phyloP scores from a whole-genome alignment of 2,888 invertebrate genomes.

The Spilarctia lutea region DNA sequence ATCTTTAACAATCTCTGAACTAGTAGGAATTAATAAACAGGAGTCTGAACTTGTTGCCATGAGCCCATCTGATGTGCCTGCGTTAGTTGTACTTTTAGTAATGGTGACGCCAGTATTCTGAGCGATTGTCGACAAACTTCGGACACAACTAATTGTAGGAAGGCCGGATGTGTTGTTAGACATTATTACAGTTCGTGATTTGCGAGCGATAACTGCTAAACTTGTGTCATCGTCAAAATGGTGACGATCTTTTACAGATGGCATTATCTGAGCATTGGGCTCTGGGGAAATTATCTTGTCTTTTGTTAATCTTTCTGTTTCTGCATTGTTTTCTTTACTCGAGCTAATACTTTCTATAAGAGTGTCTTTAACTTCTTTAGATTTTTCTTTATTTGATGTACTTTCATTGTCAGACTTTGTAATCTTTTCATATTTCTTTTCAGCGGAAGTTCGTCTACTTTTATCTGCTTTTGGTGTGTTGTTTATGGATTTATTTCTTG shows the following conservation, averaged over 20 bases:
- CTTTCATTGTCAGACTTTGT: conserved; percentile 25
- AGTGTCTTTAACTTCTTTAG: conserved; percentile 51
- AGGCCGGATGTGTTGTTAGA: conserved; percentile 50
- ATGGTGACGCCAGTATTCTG: conserved; percentile 40
- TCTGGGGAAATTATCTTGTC: conserved; percentile 26
- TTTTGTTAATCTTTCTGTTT: conserved; percentile 23
- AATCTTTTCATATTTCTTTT: conserved; percentile 47
- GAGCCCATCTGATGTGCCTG: conserved; percentile 58
- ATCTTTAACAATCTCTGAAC: conserved; percentile 66
- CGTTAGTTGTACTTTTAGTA: conserved; percentile 40
- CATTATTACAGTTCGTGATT: conserved; percentile 44
- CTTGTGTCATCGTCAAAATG: conserved; percentile 70
- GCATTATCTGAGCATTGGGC: conserved; percentile 40
- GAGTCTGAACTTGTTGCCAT: conserved; percentile 61
- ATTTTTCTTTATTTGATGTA: conserved; percentile 48
- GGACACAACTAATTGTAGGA: conserved; percentile 74
- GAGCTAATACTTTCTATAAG: conserved; percentile 50
- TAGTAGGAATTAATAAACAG: conserved; percentile 70
- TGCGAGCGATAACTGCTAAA: conserved; percentile 66
- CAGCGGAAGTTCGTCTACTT: conserved; percentile 30
- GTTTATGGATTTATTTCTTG: conserved; percentile 62
- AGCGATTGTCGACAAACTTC: conserved; percentile 66
- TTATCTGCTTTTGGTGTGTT: conserved; percentile 48
- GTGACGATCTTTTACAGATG: conserved; percentile 58
- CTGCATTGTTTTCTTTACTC: conserved; percentile 44